A percentile compares a stretch with the other conserved stretches of the same genome.
Conservation (phyloP, 2,797 vertebrate species). For the Gobionotothen gibberifrons region DNA sequence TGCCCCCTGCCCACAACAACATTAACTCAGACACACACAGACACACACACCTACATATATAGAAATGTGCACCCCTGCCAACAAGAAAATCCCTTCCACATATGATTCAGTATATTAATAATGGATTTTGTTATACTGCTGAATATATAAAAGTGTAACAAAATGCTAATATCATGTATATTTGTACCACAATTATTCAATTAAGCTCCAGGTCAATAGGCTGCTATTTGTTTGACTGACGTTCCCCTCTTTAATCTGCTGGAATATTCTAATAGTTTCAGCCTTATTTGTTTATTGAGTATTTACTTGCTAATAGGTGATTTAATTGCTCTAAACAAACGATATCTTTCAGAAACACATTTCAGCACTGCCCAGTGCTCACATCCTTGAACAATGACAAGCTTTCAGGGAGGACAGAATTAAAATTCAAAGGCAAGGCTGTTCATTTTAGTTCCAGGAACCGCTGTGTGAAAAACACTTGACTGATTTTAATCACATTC, state of each 20-base stretch:
- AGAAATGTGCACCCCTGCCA: constrained; percentile 22
- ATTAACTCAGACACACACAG: background rate
- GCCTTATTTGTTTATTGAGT: constrained; percentile 60
- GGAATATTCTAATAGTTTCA: constrained; percentile 48
- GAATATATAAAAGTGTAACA: constrained; percentile 21
- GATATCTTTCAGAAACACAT: constrained; percentile 83
- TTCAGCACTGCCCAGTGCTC: constrained; percentile 71
- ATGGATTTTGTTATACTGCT: constrained; percentile 19
- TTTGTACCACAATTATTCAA: constrained; percentile 32
- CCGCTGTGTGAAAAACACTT: constrained; percentile 79
- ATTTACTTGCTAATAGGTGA: constrained; percentile 74
- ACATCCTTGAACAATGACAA: constrained; percentile 80
- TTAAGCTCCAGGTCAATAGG: constrained; percentile 42
- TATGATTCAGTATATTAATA: constrained; percentile 13
- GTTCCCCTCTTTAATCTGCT: constrained; percentile 32
- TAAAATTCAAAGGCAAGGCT: constrained; percentile 79
- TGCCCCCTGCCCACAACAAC: constrained; percentile 17
- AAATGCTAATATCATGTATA: constrained; percentile 24
- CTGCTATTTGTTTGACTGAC: constrained; percentile 34
- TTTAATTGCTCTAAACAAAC: constrained; percentile 78
- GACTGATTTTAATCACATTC: constrained; percentile 85
- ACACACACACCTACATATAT: background rate
- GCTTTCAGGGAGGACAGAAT: constrained; percentile 78
- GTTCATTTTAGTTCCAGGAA: constrained; percentile 79
- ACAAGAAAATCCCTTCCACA: constrained; percentile 11